Evolutionary conservation across 2,113 vertebrate genomes (phyloP).

Genomic region (Grus americana): DNA sequence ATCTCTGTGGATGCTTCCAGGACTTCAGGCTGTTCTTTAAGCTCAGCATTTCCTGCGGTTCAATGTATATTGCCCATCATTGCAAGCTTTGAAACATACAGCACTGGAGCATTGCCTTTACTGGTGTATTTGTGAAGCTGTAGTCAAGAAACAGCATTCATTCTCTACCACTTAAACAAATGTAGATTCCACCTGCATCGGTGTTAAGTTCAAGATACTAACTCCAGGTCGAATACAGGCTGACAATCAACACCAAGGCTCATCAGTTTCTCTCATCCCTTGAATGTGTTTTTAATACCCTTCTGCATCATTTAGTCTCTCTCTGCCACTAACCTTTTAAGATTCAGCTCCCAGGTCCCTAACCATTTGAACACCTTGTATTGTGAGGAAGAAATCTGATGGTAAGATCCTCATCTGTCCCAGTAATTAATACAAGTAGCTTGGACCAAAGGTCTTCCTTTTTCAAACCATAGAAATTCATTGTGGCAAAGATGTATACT

Average conservation of each 20-base stretch:
- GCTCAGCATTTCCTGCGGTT: neutral
- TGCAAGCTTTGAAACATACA: neutral
- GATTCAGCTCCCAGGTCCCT: neutral
- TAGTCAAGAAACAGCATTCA: neutral
- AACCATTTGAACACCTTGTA: neutral
- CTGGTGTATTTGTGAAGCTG: accelerated
- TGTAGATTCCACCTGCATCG: neutral
- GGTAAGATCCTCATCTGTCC: neutral
- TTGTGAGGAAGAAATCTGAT: neutral
- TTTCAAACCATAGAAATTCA: neutral
- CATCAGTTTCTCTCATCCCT: neutral
- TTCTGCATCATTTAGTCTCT: neutral
- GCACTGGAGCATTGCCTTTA: neutral
- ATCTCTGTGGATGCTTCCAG: neutral
- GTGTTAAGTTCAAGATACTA: neutral
- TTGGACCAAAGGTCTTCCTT: neutral
- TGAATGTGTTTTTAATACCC: neutral
- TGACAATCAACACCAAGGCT: neutral
- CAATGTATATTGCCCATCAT: neutral
- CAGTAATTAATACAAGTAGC: neutral
- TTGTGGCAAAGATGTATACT: accelerated
- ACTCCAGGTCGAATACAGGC: neutral
- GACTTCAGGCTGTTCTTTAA: neutral
- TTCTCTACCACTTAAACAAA: neutral
- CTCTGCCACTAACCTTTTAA: neutral